These are phyloP conservation scores for Chironomus tentans DNA, from an alignment of 2,888 invertebrate species.

Conservation along the genomic window DNA sequence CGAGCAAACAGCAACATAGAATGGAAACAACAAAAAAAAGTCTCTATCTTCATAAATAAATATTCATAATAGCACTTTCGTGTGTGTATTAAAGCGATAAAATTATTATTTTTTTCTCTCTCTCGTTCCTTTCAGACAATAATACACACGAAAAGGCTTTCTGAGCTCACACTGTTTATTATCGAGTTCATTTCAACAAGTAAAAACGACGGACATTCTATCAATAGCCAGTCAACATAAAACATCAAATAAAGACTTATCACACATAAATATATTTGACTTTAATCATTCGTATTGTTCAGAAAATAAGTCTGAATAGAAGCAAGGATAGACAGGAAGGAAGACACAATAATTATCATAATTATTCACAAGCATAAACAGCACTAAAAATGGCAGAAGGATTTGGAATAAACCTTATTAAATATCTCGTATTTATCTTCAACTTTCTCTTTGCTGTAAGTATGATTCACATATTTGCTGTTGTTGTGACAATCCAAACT, in stretches of 20 bases:
- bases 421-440: constrained; percentile 79
- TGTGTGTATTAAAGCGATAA: neutral
- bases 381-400: constrained; percentile 55
- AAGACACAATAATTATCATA: neutral
- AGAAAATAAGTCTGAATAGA: too few relatives aligned
- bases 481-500: neutral
- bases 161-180: neutral
- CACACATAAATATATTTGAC: neutral
- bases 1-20: neutral
- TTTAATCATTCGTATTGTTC: too few relatives aligned
- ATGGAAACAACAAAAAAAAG: neutral
- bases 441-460: constrained; percentile 83
- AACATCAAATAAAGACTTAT: neutral
- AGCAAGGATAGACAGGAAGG: too few relatives aligned
- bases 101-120: neutral
- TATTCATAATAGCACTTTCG: constrained; percentile 16
- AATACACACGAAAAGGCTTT: neutral
- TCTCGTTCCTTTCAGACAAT: neutral
- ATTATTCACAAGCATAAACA: neutral
- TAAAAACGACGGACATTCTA: neutral
- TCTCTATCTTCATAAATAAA: constrained; percentile 4
- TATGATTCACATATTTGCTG: constrained; percentile 33
- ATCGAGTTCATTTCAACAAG: neutral
- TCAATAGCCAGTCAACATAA: neutral
- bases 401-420: constrained; percentile 77